phyloP scores from a whole-genome alignment of 2,113 vertebrate species.

The Bettongia penicillata region DNA sequence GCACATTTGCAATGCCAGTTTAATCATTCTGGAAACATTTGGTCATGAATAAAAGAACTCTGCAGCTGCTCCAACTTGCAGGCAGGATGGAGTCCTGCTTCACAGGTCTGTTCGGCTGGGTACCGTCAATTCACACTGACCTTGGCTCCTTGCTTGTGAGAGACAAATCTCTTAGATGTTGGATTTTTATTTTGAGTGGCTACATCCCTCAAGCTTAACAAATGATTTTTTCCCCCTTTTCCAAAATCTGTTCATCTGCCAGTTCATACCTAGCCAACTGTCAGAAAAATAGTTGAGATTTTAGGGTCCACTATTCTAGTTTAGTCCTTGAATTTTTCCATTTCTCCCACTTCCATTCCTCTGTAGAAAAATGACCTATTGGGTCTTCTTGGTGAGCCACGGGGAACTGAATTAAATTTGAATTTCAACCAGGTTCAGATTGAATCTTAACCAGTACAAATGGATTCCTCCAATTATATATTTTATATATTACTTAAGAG shows the following conservation, averaged over 20 bases:
- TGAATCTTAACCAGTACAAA: neutral
- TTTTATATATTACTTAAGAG: neutral
- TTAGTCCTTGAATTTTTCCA: conserved; percentile 23
- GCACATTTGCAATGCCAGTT: conserved; percentile 42
- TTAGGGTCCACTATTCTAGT: neutral
- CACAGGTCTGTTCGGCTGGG: neutral
- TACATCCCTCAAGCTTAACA: neutral
- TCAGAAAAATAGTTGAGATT: neutral
- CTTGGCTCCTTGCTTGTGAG: conserved; percentile 24
- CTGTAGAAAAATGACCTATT: neutral
- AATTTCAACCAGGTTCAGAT: neutral
- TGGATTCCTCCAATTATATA: neutral
- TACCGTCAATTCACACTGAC: conserved; percentile 34
- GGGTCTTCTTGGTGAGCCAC: neutral
- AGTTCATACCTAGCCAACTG: neutral
- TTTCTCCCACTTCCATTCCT: neutral
- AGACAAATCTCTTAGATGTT: conserved; percentile 13
- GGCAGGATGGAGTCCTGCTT: conserved; percentile 28
- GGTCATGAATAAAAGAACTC: conserved; percentile 60
- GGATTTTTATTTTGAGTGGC: conserved; percentile 26
- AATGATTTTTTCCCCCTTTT: neutral
- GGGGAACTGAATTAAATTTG: neutral
- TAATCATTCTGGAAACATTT: conserved; percentile 65
- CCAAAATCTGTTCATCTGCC: conserved; percentile 48
- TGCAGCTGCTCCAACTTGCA: conserved; percentile 30